Evolutionary conservation across 2,888 invertebrate species (phyloP).

Genomic region (Calephelis perditalis): DNA sequence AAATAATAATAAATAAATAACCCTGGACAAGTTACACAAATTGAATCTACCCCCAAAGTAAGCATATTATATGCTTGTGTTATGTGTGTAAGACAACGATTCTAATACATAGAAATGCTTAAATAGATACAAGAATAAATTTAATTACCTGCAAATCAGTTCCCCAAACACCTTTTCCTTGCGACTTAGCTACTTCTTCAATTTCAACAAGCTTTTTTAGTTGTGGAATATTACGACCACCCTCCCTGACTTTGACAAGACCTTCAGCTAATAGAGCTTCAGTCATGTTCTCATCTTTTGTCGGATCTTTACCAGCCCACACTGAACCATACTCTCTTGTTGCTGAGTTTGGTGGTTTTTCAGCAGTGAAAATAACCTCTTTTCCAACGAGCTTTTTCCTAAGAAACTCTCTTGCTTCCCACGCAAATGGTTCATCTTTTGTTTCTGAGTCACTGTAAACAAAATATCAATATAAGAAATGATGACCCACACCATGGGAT

Average conservation of each 20-base stretch:
- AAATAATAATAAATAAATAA: no score
- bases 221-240: conserved; percentile 80
- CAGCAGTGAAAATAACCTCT: conserved; percentile 90
- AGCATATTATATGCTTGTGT: no score
- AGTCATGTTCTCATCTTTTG: conserved; percentile 90
- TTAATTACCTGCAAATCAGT: conserved; percentile 48
- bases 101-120: no score
- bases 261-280: conserved; percentile 94
- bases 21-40: no score
- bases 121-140: no score
- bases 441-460: conserved; percentile 79
- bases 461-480: conserved; percentile 22
- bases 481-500: neutral
- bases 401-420: conserved; percentile 97
- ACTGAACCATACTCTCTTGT: conserved; percentile 92
- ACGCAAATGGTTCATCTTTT: conserved; percentile 96
- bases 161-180: conserved; percentile 91
- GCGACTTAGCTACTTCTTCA: conserved; percentile 93
- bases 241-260: conserved; percentile 85
- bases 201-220: conserved; percentile 85
- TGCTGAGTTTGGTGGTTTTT: conserved; percentile 89
- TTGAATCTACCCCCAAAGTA: no score
- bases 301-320: conserved; percentile 88
- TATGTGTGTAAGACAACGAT: no score
- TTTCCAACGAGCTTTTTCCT: conserved; percentile 95